These are phyloP conservation scores for Cardinalis cardinalis DNA, from an alignment of 2,113 vertebrate genomes.

Conservation along the genomic window DNA sequence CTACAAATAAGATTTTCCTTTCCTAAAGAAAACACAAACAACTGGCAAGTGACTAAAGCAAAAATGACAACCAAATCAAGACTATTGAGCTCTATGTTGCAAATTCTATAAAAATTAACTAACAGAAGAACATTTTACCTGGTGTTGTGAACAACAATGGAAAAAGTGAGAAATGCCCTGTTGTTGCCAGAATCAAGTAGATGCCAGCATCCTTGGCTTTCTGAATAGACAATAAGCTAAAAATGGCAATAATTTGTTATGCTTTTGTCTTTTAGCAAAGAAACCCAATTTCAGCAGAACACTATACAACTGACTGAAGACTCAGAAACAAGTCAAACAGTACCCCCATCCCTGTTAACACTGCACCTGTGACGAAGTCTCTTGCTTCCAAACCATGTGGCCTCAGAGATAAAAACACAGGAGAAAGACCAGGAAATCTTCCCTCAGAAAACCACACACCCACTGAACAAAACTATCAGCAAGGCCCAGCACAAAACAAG, in stretches of 20 bases:
- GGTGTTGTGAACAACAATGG: slow-evolving; percentile 88
- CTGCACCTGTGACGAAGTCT: not conserved
- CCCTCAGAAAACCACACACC: not conserved
- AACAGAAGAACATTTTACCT: slow-evolving; percentile 73
- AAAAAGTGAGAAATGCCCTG: slow-evolving; percentile 91
- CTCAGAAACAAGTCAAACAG: not conserved
- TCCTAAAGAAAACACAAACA: not conserved
- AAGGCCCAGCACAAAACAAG: not conserved
- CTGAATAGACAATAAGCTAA: slow-evolving; percentile 88
- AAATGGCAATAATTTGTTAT: slow-evolving; percentile 10
- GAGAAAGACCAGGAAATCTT: not conserved
- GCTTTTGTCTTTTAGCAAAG: not conserved
- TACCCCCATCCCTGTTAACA: not conserved
- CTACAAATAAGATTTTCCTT: not conserved
- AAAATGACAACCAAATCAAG: not conserved
- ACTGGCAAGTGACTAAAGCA: not conserved
- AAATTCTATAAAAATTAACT: not conserved
- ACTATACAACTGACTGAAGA: not conserved
- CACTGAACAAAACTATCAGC: not conserved
- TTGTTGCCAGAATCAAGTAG: slow-evolving; percentile 86
- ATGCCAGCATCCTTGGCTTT: slow-evolving; percentile 87
- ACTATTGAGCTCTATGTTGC: not conserved
- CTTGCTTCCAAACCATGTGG: not conserved
- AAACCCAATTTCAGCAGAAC: not conserved
- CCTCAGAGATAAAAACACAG: not conserved